Evolutionary conservation across 2,888 invertebrate genomes (phyloP).

Genomic region (Acanthacorydalis orientalis): DNA sequence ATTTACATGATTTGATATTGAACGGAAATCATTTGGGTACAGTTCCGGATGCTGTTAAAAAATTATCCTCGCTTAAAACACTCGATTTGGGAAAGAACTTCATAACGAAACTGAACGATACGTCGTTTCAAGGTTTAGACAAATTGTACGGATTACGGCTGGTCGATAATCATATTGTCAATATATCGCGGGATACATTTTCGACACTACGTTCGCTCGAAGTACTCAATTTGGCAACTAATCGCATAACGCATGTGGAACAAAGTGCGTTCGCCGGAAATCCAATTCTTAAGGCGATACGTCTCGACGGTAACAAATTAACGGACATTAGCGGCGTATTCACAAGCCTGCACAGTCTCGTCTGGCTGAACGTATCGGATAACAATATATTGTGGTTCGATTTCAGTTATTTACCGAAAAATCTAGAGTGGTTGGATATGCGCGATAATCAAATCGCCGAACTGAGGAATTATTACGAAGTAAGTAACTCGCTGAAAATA

Average conservation of each 20-base stretch:
- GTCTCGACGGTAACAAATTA: conserved; percentile 61
- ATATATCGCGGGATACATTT: conserved; percentile 59
- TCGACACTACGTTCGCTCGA: conserved; percentile 51
- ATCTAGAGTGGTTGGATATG: conserved; percentile 66
- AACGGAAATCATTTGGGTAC: conserved; percentile 55
- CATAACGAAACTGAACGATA: conserved; percentile 51
- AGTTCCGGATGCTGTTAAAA: conserved; percentile 52
- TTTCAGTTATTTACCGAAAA: conserved; percentile 58
- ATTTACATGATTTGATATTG: conserved; percentile 58
- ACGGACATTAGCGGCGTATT: conserved; percentile 64
- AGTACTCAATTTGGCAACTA: conserved; percentile 65
- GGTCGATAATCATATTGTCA: conserved; percentile 63
- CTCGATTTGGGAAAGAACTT: conserved; percentile 70
- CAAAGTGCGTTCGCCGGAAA: conserved; percentile 62
- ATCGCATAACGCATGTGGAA: conserved; percentile 59
- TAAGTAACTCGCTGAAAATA: conserved; percentile 44
- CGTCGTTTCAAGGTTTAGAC: conserved; percentile 56
- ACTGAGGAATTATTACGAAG: conserved; percentile 54
- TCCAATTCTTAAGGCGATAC: conserved; percentile 53
- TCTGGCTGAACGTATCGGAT: conserved; percentile 68
- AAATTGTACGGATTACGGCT: conserved; percentile 59
- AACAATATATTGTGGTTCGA: conserved; percentile 67
- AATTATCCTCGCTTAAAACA: conserved; percentile 51
- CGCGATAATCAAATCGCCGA: conserved; percentile 63
- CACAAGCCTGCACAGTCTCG: conserved; percentile 51